phyloP scores from a whole-genome alignment of 2,888 invertebrate species.

The Lutraria lutraria region DNA sequence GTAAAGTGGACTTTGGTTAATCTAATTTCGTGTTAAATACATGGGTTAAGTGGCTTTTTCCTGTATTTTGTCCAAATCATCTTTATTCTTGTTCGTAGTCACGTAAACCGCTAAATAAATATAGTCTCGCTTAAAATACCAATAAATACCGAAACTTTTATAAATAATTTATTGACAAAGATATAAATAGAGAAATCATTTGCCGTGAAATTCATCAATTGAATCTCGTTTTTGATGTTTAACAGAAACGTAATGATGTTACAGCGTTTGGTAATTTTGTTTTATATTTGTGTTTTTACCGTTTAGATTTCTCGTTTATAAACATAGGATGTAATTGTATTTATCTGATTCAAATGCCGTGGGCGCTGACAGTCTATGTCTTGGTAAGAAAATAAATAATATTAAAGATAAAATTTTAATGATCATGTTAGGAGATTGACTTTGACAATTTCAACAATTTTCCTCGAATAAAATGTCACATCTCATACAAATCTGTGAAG shows the following conservation, averaged over 20 bases:
- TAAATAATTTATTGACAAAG: slow-evolving; percentile 6
- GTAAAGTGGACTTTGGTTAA: slow-evolving; percentile 43
- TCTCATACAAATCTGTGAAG: too few relatives aligned
- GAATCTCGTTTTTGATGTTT: neutral
- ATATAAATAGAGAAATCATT: slow-evolving; percentile 2
- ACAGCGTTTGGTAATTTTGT: neutral
- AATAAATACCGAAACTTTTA: neutral
- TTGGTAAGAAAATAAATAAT: too few relatives aligned
- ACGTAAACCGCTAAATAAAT: slow-evolving; percentile 28
- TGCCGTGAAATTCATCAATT: slow-evolving; percentile 21
- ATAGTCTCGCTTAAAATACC: slow-evolving; percentile 3
- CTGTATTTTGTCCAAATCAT: slow-evolving; percentile 16
- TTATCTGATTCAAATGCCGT: neutral
- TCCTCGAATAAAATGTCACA: too few relatives aligned
- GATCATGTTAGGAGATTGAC: too few relatives aligned
- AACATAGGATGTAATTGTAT: too few relatives aligned
- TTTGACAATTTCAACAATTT: too few relatives aligned
- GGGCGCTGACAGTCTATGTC: too few relatives aligned
- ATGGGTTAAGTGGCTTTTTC: slow-evolving; percentile 39
- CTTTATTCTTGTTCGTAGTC: neutral
- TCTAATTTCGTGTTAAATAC: slow-evolving; percentile 42
- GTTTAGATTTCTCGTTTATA: neutral
- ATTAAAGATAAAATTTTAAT: too few relatives aligned
- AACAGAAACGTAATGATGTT: neutral
- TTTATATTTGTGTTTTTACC: neutral